Evolutionary conservation across 1,140 invertebrate genomes (phyloP).

Genomic region (Drosophila mojavensis): DNA sequence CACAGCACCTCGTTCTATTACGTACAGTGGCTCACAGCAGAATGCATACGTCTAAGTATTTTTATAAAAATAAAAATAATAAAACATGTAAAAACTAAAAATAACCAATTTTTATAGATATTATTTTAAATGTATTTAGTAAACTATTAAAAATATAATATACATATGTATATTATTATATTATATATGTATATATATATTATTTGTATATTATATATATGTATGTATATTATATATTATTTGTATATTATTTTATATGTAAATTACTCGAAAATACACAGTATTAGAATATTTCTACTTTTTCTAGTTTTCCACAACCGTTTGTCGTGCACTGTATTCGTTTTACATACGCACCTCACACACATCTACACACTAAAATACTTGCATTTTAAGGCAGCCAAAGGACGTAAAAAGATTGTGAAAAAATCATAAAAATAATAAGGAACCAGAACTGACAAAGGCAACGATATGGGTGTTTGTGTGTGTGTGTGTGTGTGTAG

Average conservation of each 20-base stretch:
- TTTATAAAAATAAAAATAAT: no score
- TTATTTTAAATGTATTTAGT: no score
- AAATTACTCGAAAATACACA: no score
- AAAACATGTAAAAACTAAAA: background rate
- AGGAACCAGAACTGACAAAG: slow-evolving; percentile 64
- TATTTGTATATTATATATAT: no score
- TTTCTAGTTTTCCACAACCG: background rate
- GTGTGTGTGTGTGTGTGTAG: slow-evolving; percentile 15
- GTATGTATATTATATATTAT: no score
- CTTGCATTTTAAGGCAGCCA: slow-evolving; percentile 52
- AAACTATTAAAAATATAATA: no score
- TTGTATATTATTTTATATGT: no score
- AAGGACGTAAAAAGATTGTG: slow-evolving; percentile 51
- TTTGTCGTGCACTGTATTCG: slow-evolving; percentile 29
- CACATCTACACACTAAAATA: slow-evolving; percentile 28
- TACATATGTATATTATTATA: no score
- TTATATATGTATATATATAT: no score
- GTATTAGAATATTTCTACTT: no score
- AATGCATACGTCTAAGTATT: slow-evolving; percentile 6
- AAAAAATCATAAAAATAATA: slow-evolving; percentile 75
- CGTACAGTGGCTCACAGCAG: slow-evolving; percentile 45
- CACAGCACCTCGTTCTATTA: slow-evolving; percentile 61
- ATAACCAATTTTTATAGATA: background rate
- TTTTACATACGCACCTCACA: slow-evolving; percentile 2
- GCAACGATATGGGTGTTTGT: slow-evolving; percentile 25